Conservation (phyloP, 2,113 vertebrate genomes). For the Osmerus mordax region DNA sequence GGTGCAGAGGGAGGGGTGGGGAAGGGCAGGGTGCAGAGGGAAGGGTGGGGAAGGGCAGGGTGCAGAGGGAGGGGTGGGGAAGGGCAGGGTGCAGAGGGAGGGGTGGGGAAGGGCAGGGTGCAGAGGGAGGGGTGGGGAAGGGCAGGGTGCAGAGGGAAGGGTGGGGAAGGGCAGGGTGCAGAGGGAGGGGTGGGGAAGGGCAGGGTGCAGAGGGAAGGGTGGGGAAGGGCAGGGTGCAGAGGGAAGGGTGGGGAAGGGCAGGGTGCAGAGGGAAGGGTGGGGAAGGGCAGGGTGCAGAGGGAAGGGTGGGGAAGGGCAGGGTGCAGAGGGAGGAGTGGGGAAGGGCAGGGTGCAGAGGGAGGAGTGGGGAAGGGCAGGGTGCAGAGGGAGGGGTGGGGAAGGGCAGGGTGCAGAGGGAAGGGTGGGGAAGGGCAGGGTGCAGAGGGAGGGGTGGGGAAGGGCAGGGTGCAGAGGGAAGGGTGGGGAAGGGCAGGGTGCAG, state of each 20-base stretch:
- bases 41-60: conserved; percentile 2
- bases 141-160: conserved; percentile 7
- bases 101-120: conserved; percentile 4
- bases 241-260: conserved; percentile 1
- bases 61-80: conserved; percentile 1
- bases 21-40: conserved; percentile 11
- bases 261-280: not conserved
- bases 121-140: conserved; percentile 1
- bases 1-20: not conserved
- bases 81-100: conserved; percentile 8
- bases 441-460: conserved; percentile 4
- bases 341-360: conserved; percentile 8
- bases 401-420: conserved; percentile 7
- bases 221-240: conserved; percentile 14
- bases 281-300: conserved; percentile 9
- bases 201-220: not conserved
- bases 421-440: conserved; percentile 5
- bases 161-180: conserved; percentile 5
- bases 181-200: conserved; percentile 7
- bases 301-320: conserved; percentile 2
- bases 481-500: conserved; percentile 9
- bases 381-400: conserved; percentile 2
- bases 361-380: conserved; percentile 1
- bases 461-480: conserved; percentile 2
- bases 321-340: conserved; percentile 2